phyloP scores from a whole-genome alignment of 2,113 vertebrate genomes.

The Tor tambroides region DNA sequence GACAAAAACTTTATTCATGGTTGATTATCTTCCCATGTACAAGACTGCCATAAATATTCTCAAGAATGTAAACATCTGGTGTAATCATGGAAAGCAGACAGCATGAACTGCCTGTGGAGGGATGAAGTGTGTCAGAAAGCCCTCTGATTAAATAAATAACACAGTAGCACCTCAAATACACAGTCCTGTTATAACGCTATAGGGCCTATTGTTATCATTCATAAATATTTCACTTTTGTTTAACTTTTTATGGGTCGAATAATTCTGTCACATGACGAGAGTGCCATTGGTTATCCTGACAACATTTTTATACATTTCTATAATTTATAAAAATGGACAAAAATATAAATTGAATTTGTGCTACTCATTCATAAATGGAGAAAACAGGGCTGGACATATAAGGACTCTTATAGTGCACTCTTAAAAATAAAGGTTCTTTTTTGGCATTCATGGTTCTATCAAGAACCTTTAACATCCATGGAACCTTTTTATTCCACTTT shows the following conservation, averaged over 20 bases:
- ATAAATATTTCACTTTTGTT: neutral
- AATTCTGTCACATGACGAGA: neutral
- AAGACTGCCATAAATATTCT: constrained; percentile 83
- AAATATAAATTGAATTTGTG: neutral
- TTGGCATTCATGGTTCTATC: neutral
- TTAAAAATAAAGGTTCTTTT: constrained; percentile 12
- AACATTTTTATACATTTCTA: neutral
- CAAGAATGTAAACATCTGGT: constrained; percentile 92
- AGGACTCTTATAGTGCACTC: neutral
- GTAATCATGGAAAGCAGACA: constrained; percentile 59
- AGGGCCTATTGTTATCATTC: neutral
- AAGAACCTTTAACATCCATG: neutral
- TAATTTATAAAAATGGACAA: neutral
- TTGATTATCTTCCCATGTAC: constrained; percentile 57
- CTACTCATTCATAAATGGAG: constrained; percentile 16
- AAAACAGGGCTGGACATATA: neutral
- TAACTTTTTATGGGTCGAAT: constrained; percentile 4
- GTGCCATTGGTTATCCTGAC: constrained; percentile 34
- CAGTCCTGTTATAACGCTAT: constrained; percentile 28
- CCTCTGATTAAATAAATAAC: constrained; percentile 60
- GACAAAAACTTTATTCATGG: constrained; percentile 45
- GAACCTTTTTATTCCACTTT: neutral
- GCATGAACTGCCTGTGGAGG: constrained; percentile 43
- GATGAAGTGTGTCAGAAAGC: constrained; percentile 36
- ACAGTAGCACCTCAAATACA: constrained; percentile 35